Percentiles rank a stretch among this genome's conserved stretches.
These are phyloP conservation scores for Nasonia oneida DNA, from an alignment of 2,888 invertebrate species.

Conservation along the genomic window DNA sequence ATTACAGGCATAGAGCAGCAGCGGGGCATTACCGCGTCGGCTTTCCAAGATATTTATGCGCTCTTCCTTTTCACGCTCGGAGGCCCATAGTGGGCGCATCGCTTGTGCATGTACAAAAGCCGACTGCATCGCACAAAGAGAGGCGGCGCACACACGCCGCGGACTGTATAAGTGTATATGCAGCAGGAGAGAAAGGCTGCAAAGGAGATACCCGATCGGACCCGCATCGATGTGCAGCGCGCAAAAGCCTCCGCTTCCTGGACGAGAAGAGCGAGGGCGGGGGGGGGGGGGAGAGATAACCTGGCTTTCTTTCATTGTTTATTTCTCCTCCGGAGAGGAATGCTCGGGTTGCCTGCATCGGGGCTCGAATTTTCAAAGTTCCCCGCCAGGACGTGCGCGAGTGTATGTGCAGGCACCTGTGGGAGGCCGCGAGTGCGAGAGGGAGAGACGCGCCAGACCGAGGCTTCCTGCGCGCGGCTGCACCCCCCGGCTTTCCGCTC, in stretches of 20 bases:
- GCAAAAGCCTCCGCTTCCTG: neutral
- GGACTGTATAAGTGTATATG: neutral
- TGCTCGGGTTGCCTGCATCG: neutral
- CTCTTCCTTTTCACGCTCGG: conserved; percentile 48
- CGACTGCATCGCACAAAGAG: neutral
- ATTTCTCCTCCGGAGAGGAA: neutral
- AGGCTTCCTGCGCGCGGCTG: neutral
- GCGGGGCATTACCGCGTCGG: neutral
- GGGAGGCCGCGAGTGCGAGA: neutral
- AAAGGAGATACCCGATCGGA: conserved; percentile 31
- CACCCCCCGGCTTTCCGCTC: conserved; percentile 1
- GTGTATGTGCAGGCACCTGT: neutral
- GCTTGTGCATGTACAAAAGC: neutral
- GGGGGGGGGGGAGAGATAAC: neutral
- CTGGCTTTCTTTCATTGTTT: conserved; percentile 9
- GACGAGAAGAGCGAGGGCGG: neutral
- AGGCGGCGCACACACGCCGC: neutral
- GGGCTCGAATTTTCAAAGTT: neutral
- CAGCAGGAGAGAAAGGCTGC: neutral
- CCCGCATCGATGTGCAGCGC: conserved; percentile 18
- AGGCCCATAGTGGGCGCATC: neutral
- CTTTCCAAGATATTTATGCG: conserved; percentile 29
- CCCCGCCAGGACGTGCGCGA: neutral
- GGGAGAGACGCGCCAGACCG: conserved; percentile 20
- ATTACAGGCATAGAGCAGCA: neutral